phyloP scores from a whole-genome alignment of 2,888 invertebrate species.

The Stenotaenia linearis region DNA sequence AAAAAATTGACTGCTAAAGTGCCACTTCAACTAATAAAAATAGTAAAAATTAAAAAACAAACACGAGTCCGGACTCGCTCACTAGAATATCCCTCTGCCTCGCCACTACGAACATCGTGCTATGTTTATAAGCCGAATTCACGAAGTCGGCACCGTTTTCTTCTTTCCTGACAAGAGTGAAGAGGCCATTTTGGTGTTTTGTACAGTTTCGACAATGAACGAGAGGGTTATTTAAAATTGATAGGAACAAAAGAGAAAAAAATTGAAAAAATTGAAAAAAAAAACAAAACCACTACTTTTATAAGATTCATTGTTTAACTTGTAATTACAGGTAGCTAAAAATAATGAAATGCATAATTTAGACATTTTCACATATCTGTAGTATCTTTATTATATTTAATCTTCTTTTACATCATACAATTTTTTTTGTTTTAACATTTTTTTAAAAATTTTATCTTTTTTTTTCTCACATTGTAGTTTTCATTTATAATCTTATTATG shows the following conservation, averaged over 20 bases:
- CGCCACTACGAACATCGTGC: neutral
- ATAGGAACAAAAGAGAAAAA: conserved; percentile 10
- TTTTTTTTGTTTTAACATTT: neutral
- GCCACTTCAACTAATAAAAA: neutral
- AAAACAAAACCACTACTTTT: conserved; percentile 1
- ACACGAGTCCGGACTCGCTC: neutral
- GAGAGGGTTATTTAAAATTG: neutral
- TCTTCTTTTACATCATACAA: neutral
- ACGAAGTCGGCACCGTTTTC: neutral
- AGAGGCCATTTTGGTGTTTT: neutral
- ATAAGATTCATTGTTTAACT: neutral
- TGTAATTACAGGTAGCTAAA: conserved; percentile 19
- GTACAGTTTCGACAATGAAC: neutral
- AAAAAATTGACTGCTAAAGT: neutral
- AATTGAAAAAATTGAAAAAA: neutral
- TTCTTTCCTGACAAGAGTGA: neutral
- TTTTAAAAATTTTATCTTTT: neutral
- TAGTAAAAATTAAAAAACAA: neutral
- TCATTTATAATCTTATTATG: neutral
- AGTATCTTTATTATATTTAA: neutral
- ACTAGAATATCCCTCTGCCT: neutral
- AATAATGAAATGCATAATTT: neutral
- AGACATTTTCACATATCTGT: neutral
- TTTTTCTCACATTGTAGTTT: neutral
- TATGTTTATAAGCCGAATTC: neutral